phyloP scores from a whole-genome alignment of 2,888 invertebrate genomes.

The Cremastinae sp. region DNA sequence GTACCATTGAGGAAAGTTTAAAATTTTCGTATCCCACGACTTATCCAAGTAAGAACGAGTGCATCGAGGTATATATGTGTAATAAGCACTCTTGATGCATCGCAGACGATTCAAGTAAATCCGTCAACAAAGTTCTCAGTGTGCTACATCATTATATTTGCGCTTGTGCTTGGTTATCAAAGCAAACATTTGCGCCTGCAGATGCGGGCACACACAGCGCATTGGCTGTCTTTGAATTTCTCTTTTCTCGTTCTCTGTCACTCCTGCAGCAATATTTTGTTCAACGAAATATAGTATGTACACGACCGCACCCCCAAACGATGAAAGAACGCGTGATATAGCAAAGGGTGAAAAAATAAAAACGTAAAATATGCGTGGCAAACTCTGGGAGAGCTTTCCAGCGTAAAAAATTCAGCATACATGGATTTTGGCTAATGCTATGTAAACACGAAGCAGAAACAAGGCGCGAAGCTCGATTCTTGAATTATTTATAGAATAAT shows the following conservation, averaged over 20 bases:
- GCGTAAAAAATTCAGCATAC: slow-evolving; percentile 59
- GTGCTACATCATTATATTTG: slow-evolving; percentile 16
- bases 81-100: no score
- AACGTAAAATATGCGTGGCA: slow-evolving; percentile 24
- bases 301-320: slow-evolving; percentile 15
- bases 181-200: slow-evolving; percentile 18
- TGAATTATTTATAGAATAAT: slow-evolving; percentile 63
- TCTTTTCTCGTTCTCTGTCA: slow-evolving; percentile 7
- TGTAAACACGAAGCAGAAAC: slow-evolving; percentile 47
- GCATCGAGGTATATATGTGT: no score
- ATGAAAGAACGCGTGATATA: slow-evolving; percentile 3
- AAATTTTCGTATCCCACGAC: no score
- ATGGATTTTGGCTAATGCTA: slow-evolving; percentile 58
- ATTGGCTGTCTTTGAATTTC: background rate
- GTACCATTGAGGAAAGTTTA: no score
- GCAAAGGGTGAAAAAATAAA: slow-evolving; percentile 2
- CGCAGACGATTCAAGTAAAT: no score
- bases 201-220: slow-evolving; percentile 21
- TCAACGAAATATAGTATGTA: slow-evolving; percentile 14
- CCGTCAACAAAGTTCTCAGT: background rate
- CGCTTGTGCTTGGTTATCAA: slow-evolving; percentile 36
- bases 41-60: no score
- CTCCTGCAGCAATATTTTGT: slow-evolving; percentile 14
- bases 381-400: slow-evolving; percentile 44
- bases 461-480: slow-evolving; percentile 18